Evolutionary conservation across 1,140 invertebrate species (phyloP).

Genomic region (Mactra quadrangularis): DNA sequence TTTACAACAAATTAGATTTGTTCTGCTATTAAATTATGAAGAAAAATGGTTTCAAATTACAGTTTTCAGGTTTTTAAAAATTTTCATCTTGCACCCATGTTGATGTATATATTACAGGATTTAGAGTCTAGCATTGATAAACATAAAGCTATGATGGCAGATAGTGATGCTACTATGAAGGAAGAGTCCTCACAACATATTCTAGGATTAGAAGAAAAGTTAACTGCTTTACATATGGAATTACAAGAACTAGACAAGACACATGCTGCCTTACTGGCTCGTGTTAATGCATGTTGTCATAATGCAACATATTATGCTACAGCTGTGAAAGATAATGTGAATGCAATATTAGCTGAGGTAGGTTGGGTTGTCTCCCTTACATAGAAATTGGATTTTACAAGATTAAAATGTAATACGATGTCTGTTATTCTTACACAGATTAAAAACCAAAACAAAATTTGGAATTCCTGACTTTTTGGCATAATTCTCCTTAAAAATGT

Average conservation of each 20-base stretch:
- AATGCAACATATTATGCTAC: constrained; percentile 70
- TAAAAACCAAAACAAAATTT: no score
- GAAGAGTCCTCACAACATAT: constrained; percentile 6
- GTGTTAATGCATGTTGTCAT: constrained; percentile 74
- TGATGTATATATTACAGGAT: constrained; percentile 1
- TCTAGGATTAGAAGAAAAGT: constrained; percentile 56
- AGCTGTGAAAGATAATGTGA: constrained; percentile 65
- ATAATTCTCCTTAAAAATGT: no score
- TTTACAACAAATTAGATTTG: no score
- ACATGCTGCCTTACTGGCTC: constrained; percentile 57
- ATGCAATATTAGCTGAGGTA: constrained; percentile 70
- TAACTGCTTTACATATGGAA: constrained; percentile 62
- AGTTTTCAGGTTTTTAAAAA: no score
- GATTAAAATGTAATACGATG: no score
- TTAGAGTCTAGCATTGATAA: constrained; percentile 26
- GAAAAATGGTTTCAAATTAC: no score
- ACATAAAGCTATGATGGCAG: constrained; percentile 4
- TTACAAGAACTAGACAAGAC: constrained; percentile 53
- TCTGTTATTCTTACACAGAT: no score
- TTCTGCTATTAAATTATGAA: no score
- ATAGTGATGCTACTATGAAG: constrained; percentile 16
- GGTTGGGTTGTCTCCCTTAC: no score
- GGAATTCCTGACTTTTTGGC: no score
- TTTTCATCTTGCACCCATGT: no score
- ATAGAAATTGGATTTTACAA: no score